Evolutionary conservation across 2,797 vertebrate species (phyloP).

Genomic region (Champsocephalus gunnari): DNA sequence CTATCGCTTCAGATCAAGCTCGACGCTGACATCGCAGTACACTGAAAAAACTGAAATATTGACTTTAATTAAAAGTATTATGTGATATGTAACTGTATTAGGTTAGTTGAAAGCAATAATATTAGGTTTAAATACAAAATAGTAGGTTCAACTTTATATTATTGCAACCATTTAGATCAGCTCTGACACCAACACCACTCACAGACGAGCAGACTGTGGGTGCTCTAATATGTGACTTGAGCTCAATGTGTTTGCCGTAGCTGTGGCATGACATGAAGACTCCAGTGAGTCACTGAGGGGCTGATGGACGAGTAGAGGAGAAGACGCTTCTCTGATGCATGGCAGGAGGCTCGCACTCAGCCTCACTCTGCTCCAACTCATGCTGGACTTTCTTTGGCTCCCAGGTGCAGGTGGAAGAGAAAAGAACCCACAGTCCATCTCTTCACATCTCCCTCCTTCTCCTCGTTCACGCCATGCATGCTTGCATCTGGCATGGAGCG

Average conservation of each 20-base stretch:
- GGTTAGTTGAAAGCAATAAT: too few species aligned
- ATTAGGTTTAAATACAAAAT: too few species aligned
- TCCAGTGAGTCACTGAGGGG: not conserved
- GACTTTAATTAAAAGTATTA: too few species aligned
- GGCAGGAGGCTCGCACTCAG: constrained; percentile 1
- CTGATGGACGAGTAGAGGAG: constrained; percentile 31
- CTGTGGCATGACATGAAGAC: constrained; percentile 22
- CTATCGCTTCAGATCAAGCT: too few species aligned
- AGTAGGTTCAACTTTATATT: too few species aligned
- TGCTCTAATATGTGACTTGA: constrained; percentile 1
- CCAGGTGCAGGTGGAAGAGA: not conserved
- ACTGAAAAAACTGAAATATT: too few species aligned
- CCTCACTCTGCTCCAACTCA: constrained; percentile 10
- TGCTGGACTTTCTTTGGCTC: not conserved
- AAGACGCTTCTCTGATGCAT: constrained; percentile 31
- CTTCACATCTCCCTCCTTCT: not conserved
- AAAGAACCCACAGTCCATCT: not conserved
- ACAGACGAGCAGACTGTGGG: not conserved
- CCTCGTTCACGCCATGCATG: not conserved
- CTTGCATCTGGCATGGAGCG: not conserved
- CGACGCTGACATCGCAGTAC: too few species aligned
- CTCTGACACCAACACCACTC: not conserved
- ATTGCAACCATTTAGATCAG: not conserved
- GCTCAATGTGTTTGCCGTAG: not conserved
- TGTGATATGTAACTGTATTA: too few species aligned